Base-by-base conservation (phyloP, 1,140 invertebrate species). In the Delia radicum region DNA sequence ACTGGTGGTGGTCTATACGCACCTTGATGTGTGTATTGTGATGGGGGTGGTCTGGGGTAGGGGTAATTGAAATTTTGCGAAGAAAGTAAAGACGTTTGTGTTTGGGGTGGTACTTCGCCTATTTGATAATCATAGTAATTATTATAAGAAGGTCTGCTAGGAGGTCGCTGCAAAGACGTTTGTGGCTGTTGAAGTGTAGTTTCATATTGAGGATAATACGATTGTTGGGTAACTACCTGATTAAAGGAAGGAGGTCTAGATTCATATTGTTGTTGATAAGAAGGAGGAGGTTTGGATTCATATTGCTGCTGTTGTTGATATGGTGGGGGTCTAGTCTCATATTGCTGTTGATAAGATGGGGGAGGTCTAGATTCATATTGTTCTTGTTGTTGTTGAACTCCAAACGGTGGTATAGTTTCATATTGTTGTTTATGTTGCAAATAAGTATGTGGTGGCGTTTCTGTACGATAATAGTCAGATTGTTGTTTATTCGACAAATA, bases 41-140 rank as follows among this genome's bases (percentile, higher is more conserved):
- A 73, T 28, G 24, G 74, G 18, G 55, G 77, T 6, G 75, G 75
- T 33, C 75, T 46, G 18, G 69, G 69, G 21, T 72, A 72, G 29
- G 75, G 31, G 42, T 82, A 83, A 80, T 81, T 83, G 79, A 78
- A 80, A 75, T 83, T 78, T 55, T 82, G 79, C 13, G 48, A 24
- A 10, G 67, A 79, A 72, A 8, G 79, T 12, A 10, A 55, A 12
- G 67, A 80, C 72, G 13, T 21, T 33, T 61, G 26, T 31, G 37
- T n/a, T 79, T 78, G 18, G 77, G 79, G 73, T 31, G 79, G 79
- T 76, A 83, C 81, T 77, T 85, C 82, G 18, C 83, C 82, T 79
- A 85, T 81, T 79, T 85, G 83, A 79, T 85, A 85, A 77, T 82
- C 77, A 79, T 85, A 82, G 79, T 84, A 84, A 83, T 85, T 67